A percentile compares a stretch with the other conserved stretches of the same genome.
These are phyloP conservation scores for Arenaria interpres DNA, from an alignment of 2,113 vertebrate genomes.

Conservation along the genomic window DNA sequence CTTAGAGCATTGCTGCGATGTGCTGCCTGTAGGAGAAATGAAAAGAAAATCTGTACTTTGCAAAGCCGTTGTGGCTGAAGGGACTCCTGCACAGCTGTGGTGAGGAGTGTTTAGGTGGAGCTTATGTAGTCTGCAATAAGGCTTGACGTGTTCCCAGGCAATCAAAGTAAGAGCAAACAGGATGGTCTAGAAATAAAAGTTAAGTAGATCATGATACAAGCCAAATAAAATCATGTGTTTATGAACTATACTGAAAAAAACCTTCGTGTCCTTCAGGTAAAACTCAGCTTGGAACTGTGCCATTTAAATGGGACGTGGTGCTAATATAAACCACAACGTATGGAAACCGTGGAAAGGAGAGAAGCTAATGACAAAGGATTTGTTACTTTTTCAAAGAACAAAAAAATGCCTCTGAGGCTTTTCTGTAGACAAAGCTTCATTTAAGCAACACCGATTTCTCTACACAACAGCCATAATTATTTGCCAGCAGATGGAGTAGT, in stretches of 20 bases:
- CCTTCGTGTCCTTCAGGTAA: neutral
- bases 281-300: neutral
- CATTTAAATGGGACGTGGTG: neutral
- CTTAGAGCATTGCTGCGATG: neutral
- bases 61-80: neutral
- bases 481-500: slow-evolving; percentile 72
- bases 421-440: neutral
- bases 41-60: neutral
- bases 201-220: neutral
- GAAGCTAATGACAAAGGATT: neutral
- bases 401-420: neutral
- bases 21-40: neutral
- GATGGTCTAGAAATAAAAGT: neutral
- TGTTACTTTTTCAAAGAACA: neutral
- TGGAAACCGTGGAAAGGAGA: neutral
- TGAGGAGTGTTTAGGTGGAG: neutral
- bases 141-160: neutral
- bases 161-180: neutral
- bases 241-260: neutral
- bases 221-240: neutral
- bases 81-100: neutral
- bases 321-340: neutral
- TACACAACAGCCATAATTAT: neutral
- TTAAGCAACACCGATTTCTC: neutral
- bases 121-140: neutral